Base-by-base conservation (phyloP, 2,113 vertebrate species). In the Argyrosomus japonicus region DNA sequence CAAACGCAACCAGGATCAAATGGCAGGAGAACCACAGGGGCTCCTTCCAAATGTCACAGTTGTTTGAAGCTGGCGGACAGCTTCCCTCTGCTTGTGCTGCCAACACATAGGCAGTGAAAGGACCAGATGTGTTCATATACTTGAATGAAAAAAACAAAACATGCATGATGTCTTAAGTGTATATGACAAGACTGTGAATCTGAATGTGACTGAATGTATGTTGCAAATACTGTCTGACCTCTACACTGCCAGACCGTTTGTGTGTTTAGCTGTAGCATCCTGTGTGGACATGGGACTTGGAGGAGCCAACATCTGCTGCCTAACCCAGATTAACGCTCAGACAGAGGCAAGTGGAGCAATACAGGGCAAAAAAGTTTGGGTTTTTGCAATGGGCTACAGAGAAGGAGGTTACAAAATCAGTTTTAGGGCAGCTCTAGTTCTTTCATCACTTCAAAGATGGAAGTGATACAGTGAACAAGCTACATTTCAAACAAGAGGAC, bases 11-110 rank as follows among this genome's bases (percentile, higher is more conserved):
- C 82, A 83, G 88, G 91, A 95, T 94, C 89, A 93, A 93, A 93
- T 93, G 75, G 81, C 84, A 87, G 65, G 69, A 84, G 87, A 88
- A 83, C 92, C 90, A 82, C 92, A 86, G 90, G 92, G 86, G 82
- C 77, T 79, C 77, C 89, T 82, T 94, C 92, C 93, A 95, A 95
- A 94, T 94, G 93, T 92, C 93, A 93, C 92, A 93, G 91, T 86
- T 91, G 90, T 94, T 93, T 94, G 91, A 94, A 94, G 92, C 77
- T 79, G 85, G 88, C 64, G 51, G 81, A 81, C 17, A 68, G 74
- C 88, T 84, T 88, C 85, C 69, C 83, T 80, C 45, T 62, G 85
- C 80, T 51, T 75, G 19, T 48, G 79, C 82, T 92, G 89, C 92
- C 90, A 88, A 87, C 82, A 77, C 83, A 64, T 29, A 85, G 60